phyloP scores from a whole-genome alignment of 2,888 invertebrate species.

The Trachelus troglodyta region DNA sequence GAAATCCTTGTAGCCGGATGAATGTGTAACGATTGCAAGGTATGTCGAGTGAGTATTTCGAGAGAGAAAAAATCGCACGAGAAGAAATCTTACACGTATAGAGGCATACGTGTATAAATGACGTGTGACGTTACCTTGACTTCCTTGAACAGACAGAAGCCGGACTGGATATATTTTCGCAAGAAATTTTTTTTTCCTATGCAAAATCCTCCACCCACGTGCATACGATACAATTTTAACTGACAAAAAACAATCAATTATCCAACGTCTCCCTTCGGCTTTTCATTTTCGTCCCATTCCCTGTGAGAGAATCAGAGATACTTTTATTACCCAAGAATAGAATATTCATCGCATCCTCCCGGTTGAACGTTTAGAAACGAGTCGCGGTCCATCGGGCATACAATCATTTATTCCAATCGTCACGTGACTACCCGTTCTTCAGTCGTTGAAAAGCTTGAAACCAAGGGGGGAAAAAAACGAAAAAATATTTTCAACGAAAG shows the following conservation, averaged over 20 bases:
- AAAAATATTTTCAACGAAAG: neutral
- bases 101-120: neutral
- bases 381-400: neutral
- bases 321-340: neutral
- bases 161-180: neutral
- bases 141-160: neutral
- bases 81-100: neutral
- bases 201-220: no score
- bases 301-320: no score
- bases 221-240: neutral
- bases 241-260: neutral
- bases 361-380: neutral
- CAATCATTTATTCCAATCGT: neutral
- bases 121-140: neutral
- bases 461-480: neutral
- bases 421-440: neutral
- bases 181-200: no score
- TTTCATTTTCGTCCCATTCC: neutral
- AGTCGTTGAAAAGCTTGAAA: neutral
- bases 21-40: neutral
- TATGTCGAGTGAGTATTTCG: neutral
- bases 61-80: neutral
- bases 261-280: neutral
- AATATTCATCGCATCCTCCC: neutral
- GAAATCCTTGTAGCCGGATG: neutral